A percentile compares a stretch with the other conserved stretches of the same genome.
phyloP scores from a whole-genome alignment of 2,888 invertebrate genomes.

The Tribolium freemani region DNA sequence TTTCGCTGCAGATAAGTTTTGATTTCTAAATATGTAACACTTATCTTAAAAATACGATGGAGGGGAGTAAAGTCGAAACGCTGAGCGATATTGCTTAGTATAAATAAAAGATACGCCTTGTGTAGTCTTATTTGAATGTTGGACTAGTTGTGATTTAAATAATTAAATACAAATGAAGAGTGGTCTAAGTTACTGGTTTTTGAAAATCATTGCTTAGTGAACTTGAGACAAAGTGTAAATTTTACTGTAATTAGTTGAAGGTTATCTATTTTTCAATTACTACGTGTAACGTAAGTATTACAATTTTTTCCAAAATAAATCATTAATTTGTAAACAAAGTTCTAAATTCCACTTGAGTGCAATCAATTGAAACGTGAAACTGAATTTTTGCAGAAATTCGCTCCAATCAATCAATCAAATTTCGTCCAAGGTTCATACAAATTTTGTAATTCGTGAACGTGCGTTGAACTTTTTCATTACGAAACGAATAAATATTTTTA shows the following conservation, averaged over 20 bases:
- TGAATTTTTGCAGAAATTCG: background rate
- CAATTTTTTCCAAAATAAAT: background rate
- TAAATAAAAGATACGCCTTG: constrained; percentile 8
- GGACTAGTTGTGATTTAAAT: background rate
- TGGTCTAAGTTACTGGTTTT: background rate
- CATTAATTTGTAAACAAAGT: background rate
- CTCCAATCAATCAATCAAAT: background rate
- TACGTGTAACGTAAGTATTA: background rate
- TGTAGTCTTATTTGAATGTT: background rate
- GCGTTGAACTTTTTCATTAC: background rate
- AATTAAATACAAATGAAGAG: background rate
- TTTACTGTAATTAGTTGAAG: background rate
- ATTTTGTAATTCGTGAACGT: background rate
- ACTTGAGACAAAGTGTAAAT: background rate
- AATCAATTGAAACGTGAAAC: background rate
- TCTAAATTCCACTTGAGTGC: background rate
- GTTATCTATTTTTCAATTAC: background rate
- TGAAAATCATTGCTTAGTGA: background rate
- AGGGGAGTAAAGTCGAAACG: constrained; percentile 2
- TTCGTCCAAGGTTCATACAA: background rate
- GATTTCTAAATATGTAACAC: constrained; percentile 31
- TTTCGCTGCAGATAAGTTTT: constrained; percentile 27
- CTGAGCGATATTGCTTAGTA: constrained; percentile 14
- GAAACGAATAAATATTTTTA: background rate
- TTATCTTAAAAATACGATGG: constrained; percentile 12